Evolutionary conservation across 1,140 invertebrate species (phyloP).

Genomic region (Drosophila lowei): DNA sequence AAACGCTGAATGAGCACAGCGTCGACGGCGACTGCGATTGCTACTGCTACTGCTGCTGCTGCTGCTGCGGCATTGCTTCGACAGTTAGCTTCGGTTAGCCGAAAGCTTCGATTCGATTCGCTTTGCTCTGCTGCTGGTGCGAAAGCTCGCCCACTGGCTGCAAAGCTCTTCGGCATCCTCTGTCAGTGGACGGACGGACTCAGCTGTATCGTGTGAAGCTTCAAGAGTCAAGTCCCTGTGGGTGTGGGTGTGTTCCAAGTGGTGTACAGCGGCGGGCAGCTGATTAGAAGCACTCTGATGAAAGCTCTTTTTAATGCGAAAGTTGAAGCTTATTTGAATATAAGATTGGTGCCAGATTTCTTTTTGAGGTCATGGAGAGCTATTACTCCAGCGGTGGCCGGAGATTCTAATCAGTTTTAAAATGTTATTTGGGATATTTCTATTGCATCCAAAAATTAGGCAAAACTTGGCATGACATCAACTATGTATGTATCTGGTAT

Average conservation of each 20-base stretch:
- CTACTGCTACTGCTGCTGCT: not conserved
- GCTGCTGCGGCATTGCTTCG: not conserved
- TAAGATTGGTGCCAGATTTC: too few relatives aligned
- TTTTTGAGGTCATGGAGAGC: too few relatives aligned
- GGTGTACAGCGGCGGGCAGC: slow-evolving; percentile 1
- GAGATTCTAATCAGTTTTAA: too few relatives aligned
- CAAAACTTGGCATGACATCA: too few relatives aligned
- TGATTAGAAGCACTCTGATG: not conserved
- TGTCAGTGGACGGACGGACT: slow-evolving; percentile 43
- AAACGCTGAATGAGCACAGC: slow-evolving; percentile 47
- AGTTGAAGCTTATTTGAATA: not conserved
- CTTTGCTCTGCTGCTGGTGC: too few relatives aligned
- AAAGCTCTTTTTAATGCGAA: not conserved
- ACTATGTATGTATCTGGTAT: too few relatives aligned
- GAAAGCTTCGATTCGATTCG: slow-evolving; percentile 8
- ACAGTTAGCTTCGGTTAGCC: not conserved
- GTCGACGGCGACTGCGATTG: slow-evolving; percentile 26
- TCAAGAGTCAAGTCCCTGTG: slow-evolving; percentile 52
- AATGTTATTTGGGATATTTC: too few relatives aligned
- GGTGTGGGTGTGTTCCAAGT: slow-evolving; percentile 27
- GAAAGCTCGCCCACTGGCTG: slow-evolving; percentile 13
- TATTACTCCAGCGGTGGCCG: too few relatives aligned
- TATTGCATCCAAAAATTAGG: too few relatives aligned
- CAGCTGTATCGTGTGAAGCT: slow-evolving; percentile 49
- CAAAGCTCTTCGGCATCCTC: slow-evolving; percentile 30